Percentiles rank a stretch among this genome's conserved stretches.
phyloP scores from a whole-genome alignment of 2,113 vertebrate species.

The Oostethus manadensis region DNA sequence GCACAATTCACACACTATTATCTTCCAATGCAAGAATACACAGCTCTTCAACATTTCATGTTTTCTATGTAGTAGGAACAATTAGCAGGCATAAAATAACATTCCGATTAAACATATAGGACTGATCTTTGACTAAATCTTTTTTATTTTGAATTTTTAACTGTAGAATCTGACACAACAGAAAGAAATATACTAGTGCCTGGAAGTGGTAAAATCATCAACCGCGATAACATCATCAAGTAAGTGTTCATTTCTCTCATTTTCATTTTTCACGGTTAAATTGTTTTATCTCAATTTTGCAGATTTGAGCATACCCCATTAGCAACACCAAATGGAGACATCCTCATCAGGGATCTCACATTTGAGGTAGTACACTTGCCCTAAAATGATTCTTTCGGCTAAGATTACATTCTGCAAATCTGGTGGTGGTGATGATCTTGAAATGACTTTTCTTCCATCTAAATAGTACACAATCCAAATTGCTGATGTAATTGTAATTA shows the following conservation, averaged over 20 bases:
- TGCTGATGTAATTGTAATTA: too few species aligned
- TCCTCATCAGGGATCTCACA: slow-evolving; percentile 86
- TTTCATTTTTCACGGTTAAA: background rate
- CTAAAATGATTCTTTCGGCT: slow-evolving; percentile 5
- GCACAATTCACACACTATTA: too few species aligned
- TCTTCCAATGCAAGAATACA: too few species aligned
- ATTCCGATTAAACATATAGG: background rate
- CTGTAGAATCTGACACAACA: slow-evolving; percentile 59
- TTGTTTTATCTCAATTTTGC: slow-evolving; percentile 6
- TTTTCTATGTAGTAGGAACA: too few species aligned
- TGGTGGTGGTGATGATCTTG: too few species aligned
- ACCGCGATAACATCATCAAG: slow-evolving; percentile 90
- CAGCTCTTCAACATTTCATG: too few species aligned
- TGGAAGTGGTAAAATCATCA: slow-evolving; percentile 85
- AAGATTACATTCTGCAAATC: background rate
- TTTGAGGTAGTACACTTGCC: slow-evolving; percentile 79
- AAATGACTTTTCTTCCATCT: background rate
- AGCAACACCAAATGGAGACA: slow-evolving; percentile 94
- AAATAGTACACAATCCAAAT: too few species aligned
- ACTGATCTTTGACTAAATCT: background rate
- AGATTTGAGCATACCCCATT: slow-evolving; percentile 94
- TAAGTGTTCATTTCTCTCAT: slow-evolving; percentile 56
- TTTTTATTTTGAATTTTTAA: background rate
- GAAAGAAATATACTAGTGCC: slow-evolving; percentile 75
- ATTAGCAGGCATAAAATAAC: background rate